Percentiles rank a stretch among this genome's conserved stretches.
These are phyloP conservation scores for Aurelia aurita complex sp. Pacific DNA, from an alignment of 30 jellyfish, hydroid and myxozoan genomes.

Conservation along the genomic window DNA sequence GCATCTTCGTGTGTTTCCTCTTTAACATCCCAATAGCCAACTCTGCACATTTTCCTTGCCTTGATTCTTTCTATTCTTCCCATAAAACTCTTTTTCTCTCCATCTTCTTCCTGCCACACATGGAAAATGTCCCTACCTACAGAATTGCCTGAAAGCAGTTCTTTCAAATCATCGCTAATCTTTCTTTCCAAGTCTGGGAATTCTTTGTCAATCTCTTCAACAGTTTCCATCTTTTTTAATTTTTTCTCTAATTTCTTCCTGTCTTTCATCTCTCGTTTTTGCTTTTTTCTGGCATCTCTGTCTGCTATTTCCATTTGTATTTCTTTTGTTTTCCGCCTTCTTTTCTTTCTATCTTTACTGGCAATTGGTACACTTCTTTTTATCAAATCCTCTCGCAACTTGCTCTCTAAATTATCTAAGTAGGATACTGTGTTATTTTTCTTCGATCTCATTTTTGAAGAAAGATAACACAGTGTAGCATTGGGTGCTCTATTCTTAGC, in stretches of 20 bases:
- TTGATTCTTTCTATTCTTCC: neutral
- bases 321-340: neutral
- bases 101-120: constrained; percentile 18
- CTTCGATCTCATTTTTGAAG: constrained; percentile 2
- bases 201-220: constrained; percentile 29
- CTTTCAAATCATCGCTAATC: neutral
- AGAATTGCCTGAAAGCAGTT: neutral
- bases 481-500: constrained; percentile 27
- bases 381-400: neutral
- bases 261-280: constrained; percentile 15
- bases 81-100: constrained; percentile 10
- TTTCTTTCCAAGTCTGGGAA: constrained; percentile 27
- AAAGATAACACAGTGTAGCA: constrained; percentile 35
- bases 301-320: constrained; percentile 13
- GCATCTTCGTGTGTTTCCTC: no score
- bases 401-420: constrained; percentile 7
- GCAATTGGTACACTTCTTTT: no score
- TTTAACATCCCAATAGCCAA: no score
- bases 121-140: neutral
- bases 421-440: constrained; percentile 8
- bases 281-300: constrained; percentile 18
- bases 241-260: constrained; percentile 13
- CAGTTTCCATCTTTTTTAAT: constrained; percentile 13
- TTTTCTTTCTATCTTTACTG: no score
- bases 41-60: neutral